These are phyloP conservation scores for Idaea dimidiata DNA, from an alignment of 2,888 invertebrate species.

Conservation along the genomic window DNA sequence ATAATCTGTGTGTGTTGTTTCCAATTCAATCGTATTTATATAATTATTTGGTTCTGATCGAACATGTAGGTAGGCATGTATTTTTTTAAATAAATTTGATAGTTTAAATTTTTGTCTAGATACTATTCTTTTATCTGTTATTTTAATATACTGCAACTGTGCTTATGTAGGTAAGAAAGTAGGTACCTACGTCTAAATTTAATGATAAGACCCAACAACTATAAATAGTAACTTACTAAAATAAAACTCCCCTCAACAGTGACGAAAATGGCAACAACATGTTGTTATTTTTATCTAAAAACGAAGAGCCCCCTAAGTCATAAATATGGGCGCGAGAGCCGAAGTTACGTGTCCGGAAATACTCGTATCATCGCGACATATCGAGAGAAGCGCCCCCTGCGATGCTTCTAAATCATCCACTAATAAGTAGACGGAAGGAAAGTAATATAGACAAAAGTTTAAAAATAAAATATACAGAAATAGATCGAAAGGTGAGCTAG, in stretches of 20 bases:
- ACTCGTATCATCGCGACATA: constrained; percentile 54
- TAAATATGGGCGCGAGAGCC: constrained; percentile 45
- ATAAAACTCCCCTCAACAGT: constrained; percentile 8
- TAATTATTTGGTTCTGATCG: background rate
- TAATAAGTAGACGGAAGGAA: constrained; percentile 79
- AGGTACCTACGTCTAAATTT: background rate
- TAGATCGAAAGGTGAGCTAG: constrained; percentile 79
- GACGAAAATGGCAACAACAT: constrained; percentile 21
- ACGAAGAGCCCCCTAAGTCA: constrained; percentile 38
- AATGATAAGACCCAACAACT: background rate
- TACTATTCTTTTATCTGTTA: too few species aligned
- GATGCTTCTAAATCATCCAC: constrained; percentile 78
- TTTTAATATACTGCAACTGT: too few species aligned
- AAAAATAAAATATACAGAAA: constrained; percentile 71
- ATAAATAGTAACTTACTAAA: background rate
- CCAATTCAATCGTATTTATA: background rate
- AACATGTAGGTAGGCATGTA: too few species aligned
- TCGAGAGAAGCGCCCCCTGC: constrained; percentile 75
- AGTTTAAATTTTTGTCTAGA: background rate
- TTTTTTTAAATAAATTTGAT: background rate
- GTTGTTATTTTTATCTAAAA: constrained; percentile 22
- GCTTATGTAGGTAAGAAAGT: too few species aligned
- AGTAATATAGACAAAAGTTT: constrained; percentile 80
- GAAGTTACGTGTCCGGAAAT: constrained; percentile 64
- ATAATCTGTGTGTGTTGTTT: background rate